These are phyloP conservation scores for Sparus aurata DNA, from an alignment of 2,797 vertebrate genomes.

Conservation along the genomic window DNA sequence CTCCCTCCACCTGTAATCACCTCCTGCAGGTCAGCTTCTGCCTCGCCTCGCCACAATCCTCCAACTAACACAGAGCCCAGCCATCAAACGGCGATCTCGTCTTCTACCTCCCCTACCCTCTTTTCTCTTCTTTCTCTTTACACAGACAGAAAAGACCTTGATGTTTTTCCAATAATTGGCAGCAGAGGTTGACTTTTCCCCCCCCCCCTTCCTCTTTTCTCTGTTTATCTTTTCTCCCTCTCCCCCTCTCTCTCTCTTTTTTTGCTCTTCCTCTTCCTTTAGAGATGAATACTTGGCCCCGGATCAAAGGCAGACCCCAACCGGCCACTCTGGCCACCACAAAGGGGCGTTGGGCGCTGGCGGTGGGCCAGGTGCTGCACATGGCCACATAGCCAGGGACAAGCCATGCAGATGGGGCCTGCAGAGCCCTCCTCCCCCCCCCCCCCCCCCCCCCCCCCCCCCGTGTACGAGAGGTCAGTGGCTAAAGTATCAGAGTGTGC, in stretches of 20 bases:
- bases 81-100: constrained; percentile 71
- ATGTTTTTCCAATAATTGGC: constrained; percentile 97
- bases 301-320: constrained; percentile 93
- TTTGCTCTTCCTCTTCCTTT: constrained; percentile 87
- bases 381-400: constrained; percentile 83
- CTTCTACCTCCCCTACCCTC: constrained; percentile 51
- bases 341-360: constrained; percentile 91
- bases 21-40: constrained; percentile 74
- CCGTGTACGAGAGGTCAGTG: constrained; percentile 85
- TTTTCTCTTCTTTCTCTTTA: constrained; percentile 76
- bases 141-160: constrained; percentile 85
- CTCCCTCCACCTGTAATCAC: constrained; percentile 77
- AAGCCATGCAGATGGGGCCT: constrained; percentile 86
- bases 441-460: constrained; percentile 63
- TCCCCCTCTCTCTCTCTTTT: constrained; percentile 38
- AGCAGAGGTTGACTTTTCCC: constrained; percentile 87
- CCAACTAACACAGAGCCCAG: constrained; percentile 67
- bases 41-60: constrained; percentile 63
- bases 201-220: constrained; percentile 20
- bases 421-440: constrained; percentile 52
- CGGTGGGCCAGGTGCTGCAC: constrained; percentile 82
- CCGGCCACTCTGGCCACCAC: constrained; percentile 89
- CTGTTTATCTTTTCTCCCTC: constrained; percentile 58
- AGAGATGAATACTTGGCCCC: constrained; percentile 95
- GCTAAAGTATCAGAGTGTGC: constrained; percentile 84